Conservation (phyloP, 2,797 vertebrate genomes). For the Oophaga sylvatica region DNA sequence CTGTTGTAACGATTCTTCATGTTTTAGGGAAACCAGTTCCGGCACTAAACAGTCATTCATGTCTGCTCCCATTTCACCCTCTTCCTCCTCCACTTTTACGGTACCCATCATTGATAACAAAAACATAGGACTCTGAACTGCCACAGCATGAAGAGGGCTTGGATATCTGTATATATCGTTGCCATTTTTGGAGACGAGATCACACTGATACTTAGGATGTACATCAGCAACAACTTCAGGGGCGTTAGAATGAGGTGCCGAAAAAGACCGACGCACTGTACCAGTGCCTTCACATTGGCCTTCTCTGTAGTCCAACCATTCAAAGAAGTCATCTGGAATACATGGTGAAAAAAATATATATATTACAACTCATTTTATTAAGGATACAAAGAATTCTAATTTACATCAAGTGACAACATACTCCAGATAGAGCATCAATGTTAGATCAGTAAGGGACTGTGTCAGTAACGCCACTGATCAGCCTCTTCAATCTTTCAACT, state of each 20-base stretch:
- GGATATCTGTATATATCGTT: conserved; percentile 87
- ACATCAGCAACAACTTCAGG: conserved; percentile 78
- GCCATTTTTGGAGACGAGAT: conserved; percentile 85
- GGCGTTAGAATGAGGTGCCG: conserved; percentile 79
- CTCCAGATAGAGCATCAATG: no score
- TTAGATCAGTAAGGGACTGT: no score
- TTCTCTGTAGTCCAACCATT: conserved; percentile 83
- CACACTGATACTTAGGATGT: conserved; percentile 85
- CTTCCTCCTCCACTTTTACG: conserved; percentile 69
- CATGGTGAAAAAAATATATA: conserved; percentile 28
- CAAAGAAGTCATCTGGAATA: conserved; percentile 82
- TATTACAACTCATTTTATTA: neutral
- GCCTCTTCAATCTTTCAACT: no score
- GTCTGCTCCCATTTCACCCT: conserved; percentile 67
- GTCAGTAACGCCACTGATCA: no score
- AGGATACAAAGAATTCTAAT: neutral
- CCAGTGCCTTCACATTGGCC: conserved; percentile 74
- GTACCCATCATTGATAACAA: conserved; percentile 77
- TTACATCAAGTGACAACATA: no score
- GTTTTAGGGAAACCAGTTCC: conserved; percentile 71
- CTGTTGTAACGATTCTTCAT: conserved; percentile 65
- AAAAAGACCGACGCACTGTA: conserved; percentile 75
- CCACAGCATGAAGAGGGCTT: conserved; percentile 88
- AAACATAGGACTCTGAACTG: conserved; percentile 86
- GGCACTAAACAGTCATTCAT: conserved; percentile 66